Conservation (phyloP, 2,888 invertebrate genomes). For the Deilephila elpenor region DNA sequence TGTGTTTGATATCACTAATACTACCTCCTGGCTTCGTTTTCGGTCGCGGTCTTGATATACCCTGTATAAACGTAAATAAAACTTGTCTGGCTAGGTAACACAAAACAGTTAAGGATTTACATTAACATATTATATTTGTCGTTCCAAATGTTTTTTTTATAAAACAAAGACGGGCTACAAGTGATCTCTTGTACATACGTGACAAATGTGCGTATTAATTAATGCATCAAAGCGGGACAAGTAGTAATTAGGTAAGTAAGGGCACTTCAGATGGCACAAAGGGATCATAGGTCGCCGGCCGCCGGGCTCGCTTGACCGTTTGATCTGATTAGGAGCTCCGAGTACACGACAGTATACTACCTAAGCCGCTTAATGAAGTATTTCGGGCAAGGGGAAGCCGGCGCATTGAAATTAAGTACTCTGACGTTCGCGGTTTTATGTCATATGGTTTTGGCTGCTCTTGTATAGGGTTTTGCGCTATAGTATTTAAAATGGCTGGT, state of each 20-base stretch:
- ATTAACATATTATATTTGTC: too few species aligned
- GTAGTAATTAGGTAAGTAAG: constrained; percentile 40
- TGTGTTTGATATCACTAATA: too few species aligned
- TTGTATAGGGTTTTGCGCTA: not conserved
- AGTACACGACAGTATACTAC: constrained; percentile 17
- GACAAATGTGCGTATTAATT: constrained; percentile 18
- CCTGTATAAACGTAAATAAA: too few species aligned
- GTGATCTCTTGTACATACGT: not conserved
- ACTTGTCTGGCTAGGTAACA: too few species aligned
- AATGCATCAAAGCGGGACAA: constrained; percentile 36
- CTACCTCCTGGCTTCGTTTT: too few species aligned
- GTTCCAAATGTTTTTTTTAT: not conserved
- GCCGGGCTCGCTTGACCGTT: constrained; percentile 44
- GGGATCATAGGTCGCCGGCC: constrained; percentile 29
- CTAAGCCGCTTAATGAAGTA: constrained; percentile 30
- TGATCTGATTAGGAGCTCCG: constrained; percentile 42
- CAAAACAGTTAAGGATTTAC: too few species aligned
- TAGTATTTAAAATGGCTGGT: not conserved
- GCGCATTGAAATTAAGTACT: constrained; percentile 21
- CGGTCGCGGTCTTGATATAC: too few species aligned
- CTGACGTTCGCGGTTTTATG: constrained; percentile 16
- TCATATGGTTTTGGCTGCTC: not conserved
- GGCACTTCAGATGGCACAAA: constrained; percentile 28
- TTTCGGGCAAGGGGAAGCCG: constrained; percentile 30
- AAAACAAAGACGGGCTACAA: not conserved